Conservation (phyloP, 2,113 vertebrate species). For the Cyanocitta stelleri region DNA sequence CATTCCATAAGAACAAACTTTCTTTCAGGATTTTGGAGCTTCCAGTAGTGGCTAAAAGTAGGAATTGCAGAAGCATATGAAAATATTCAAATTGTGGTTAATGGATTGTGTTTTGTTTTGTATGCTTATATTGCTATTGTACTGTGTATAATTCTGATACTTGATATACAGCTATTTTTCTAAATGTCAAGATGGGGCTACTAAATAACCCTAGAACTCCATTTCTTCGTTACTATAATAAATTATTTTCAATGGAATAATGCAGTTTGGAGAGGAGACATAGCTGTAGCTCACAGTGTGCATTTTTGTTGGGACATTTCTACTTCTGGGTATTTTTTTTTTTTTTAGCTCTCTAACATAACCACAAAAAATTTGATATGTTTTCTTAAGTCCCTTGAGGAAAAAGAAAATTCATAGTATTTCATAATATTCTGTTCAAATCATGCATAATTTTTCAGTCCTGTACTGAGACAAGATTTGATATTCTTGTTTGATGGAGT, state of each 20-base stretch:
- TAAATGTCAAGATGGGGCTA: constrained; percentile 42
- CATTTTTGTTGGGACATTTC: constrained; percentile 4
- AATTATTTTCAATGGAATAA: constrained; percentile 16
- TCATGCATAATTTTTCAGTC: neutral
- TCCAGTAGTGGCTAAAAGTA: neutral
- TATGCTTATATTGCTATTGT: neutral
- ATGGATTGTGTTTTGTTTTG: constrained; percentile 7
- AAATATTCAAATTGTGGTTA: constrained; percentile 34
- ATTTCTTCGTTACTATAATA: neutral
- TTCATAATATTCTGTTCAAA: neutral
- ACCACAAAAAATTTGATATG: neutral
- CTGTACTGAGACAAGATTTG: neutral
- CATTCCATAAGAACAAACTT: neutral
- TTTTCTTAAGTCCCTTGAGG: neutral
- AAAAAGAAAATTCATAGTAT: neutral
- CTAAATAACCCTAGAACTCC: constrained; percentile 6
- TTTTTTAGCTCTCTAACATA: neutral
- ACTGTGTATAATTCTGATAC: constrained; percentile 13
- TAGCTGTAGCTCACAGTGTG: neutral
- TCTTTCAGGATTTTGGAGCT: neutral
- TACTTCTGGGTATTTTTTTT: neutral
- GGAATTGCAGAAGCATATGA: neutral
- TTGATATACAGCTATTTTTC: constrained; percentile 35
- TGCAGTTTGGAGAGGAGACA: neutral
- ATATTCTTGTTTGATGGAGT: neutral